Conservation (phyloP, 2,113 vertebrate species). For the Pontoporia blainvillei region DNA sequence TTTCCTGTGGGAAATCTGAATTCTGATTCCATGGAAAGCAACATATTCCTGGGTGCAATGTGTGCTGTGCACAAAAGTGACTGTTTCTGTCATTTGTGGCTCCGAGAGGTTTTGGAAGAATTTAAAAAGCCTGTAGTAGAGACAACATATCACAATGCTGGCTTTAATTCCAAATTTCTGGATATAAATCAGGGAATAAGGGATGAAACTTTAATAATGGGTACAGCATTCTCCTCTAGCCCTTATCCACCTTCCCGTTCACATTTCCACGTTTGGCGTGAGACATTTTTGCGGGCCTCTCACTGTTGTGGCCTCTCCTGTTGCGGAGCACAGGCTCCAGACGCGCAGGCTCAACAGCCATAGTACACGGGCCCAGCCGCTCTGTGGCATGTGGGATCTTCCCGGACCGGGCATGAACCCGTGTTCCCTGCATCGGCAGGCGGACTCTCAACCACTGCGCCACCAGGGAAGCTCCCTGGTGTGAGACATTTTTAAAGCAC, state of each 20-base stretch:
- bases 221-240: background rate
- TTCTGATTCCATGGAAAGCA: slow-evolving; percentile 41
- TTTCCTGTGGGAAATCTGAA: slow-evolving; percentile 53
- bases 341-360: too few species aligned
- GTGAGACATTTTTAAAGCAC: background rate
- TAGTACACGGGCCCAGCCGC: too few species aligned
- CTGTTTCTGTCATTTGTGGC: slow-evolving; percentile 54
- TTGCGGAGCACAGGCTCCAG: too few species aligned
- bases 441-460: too few species aligned
- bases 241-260: background rate
- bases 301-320: too few species aligned
- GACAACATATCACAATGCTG: slow-evolving; percentile 61
- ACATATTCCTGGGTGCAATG: slow-evolving; percentile 33
- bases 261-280: background rate
- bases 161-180: slow-evolving; percentile 26
- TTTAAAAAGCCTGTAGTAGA: slow-evolving; percentile 60
- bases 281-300: background rate
- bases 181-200: background rate
- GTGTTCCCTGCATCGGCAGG: too few species aligned
- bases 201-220: slow-evolving; percentile 24
- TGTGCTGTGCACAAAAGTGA: slow-evolving; percentile 45
- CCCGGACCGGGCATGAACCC: too few species aligned
- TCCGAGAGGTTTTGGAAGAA: slow-evolving; percentile 51
- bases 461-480: background rate
- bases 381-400: too few species aligned